A percentile compares a stretch with the other conserved stretches of the same genome.
These are phyloP conservation scores for Bimastos eiseni DNA, from an alignment of 2,888 invertebrate species.

Conservation along the genomic window DNA sequence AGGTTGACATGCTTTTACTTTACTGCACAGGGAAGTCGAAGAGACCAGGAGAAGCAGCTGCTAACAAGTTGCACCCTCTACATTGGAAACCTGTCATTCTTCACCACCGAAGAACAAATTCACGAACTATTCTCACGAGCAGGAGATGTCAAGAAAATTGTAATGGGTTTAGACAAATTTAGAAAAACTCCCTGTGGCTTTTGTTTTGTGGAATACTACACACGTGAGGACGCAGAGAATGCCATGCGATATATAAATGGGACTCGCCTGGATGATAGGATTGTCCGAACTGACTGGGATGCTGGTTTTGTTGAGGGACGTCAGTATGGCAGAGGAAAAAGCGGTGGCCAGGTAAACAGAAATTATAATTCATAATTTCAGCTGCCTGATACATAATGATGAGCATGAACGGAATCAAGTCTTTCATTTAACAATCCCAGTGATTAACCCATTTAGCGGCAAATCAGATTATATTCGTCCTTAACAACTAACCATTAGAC, in stretches of 20 bases:
- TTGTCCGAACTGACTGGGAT: slow-evolving; percentile 98
- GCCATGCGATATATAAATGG: slow-evolving; percentile 85
- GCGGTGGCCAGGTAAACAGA: slow-evolving; percentile 89
- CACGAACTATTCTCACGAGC: slow-evolving; percentile 87
- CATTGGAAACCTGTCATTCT: slow-evolving; percentile 95
- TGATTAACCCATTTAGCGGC: too few relatives aligned
- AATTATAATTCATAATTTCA: background rate
- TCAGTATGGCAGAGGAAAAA: slow-evolving; percentile 95
- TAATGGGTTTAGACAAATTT: slow-evolving; percentile 97
- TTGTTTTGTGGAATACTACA: slow-evolving; percentile 89
- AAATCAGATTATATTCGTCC: too few relatives aligned
- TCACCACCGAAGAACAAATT: slow-evolving; percentile 92
- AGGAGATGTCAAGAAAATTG: slow-evolving; percentile 86
- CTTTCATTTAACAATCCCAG: too few relatives aligned
- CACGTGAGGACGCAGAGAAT: slow-evolving; percentile 66
- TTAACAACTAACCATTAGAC: too few relatives aligned
- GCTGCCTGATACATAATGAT: slow-evolving; percentile 42
- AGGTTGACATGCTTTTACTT: background rate
- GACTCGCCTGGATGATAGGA: slow-evolving; percentile 91
- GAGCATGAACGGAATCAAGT: background rate
- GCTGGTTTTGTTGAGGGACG: slow-evolving; percentile 95
- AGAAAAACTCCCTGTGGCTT: slow-evolving; percentile 99
- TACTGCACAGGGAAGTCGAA: slow-evolving; percentile 54
- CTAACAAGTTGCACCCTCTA: slow-evolving; percentile 76
- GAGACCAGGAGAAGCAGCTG: slow-evolving; percentile 56